A percentile compares a stretch with the other conserved stretches of the same genome.
Conservation (phyloP, 2,888 invertebrate species). For the Pseudolycoriella hygida region DNA sequence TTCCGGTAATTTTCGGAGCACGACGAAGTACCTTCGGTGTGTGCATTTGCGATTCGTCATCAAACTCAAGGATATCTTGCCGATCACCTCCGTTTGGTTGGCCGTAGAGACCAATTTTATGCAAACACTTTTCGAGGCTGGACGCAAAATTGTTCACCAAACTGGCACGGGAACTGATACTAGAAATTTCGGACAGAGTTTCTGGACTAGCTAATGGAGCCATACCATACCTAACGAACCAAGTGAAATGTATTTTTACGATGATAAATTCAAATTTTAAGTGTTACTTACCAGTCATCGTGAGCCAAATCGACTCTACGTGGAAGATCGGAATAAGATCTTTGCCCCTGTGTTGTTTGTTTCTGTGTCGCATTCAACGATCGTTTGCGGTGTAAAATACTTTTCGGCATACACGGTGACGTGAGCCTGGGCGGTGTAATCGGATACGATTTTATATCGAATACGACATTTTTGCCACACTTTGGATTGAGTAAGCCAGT, state of each 20-base stretch:
- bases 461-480: conserved; percentile 23
- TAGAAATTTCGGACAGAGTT: conserved; percentile 64
- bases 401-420: conserved; percentile 14
- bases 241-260: too few relatives aligned
- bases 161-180: conserved; percentile 50
- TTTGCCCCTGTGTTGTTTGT: not conserved
- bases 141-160: conserved; percentile 30
- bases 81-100: conserved; percentile 7
- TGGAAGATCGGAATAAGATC: conserved; percentile 15
- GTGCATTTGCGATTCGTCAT: conserved; percentile 28
- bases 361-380: not conserved
- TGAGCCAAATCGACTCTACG: conserved; percentile 34
- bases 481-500: not conserved
- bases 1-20: conserved; percentile 46
- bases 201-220: conserved; percentile 73
- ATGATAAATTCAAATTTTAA: too few relatives aligned
- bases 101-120: conserved; percentile 15
- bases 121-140: conserved; percentile 25
- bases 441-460: conserved; percentile 17
- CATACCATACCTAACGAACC: conserved; percentile 32
- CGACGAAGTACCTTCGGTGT: conserved; percentile 42
- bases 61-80: not conserved
- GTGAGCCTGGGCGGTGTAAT: conserved; percentile 7
- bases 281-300: conserved; percentile 34
- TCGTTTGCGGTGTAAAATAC: conserved; percentile 10